Base-by-base conservation (phyloP, 2,888 invertebrate species). In the Drosophila picticornis region DNA sequence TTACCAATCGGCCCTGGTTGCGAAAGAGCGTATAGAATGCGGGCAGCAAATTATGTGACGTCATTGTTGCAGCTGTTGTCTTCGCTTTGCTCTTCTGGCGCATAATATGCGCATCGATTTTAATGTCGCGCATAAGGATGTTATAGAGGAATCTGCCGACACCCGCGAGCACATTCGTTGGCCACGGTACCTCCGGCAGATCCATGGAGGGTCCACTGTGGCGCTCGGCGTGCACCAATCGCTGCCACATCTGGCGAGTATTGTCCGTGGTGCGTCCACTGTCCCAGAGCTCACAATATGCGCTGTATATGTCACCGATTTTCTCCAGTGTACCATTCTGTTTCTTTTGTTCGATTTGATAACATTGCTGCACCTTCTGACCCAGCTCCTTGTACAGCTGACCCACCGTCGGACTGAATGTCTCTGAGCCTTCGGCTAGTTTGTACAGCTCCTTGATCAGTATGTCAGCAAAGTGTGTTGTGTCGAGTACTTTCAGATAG, bases 111-210 rank as follows among this genome's bases (percentile, higher is more conserved):
- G 96, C 94, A 92, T 98, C 96, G 58, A 98, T 95, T 94, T 97
- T 97, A 10, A 98, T 94, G 91, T 98, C 97, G 63, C 96, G 95
- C 91, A 98, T 95, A 19, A 98, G 95, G 52, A 98, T 97, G 81
- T 97, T 96, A 91, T 97, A 98, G 0, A 99, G 94, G 92, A 98
- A 97, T 87, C 96, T 96, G 46, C 98, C 98, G 56, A 98, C 94
- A 51, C 94, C 95, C 58, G 93, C 92, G 13, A 96, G 92, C 55
- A 96, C 94, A 70, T 95, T 94, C 16, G 94, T 91, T 0, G 96
- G 96, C 98, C 97, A 98, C 0, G 94, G 91, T 16, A 94, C 93
- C 77, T 96, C 94, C 38, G 93, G 93, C 7, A 94, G 83, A 80
- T 95, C 94, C 94, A 95, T 93, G 75, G 94, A 94, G 2, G 96